Conservation (phyloP, 2,888 invertebrate species). For the Pherbina coryleti region DNA sequence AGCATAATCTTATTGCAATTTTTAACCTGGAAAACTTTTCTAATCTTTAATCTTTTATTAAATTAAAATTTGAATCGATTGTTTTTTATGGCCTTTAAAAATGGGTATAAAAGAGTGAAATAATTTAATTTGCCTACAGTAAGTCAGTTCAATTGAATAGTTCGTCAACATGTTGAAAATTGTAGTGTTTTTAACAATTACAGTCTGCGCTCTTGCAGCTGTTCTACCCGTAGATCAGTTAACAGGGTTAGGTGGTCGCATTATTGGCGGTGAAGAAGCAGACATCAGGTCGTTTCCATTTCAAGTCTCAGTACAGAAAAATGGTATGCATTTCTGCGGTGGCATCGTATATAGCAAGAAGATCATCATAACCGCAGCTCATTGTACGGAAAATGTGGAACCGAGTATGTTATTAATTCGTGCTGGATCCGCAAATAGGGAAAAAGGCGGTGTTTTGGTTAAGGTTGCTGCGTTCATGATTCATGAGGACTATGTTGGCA, state of each 20-base stretch:
- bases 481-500: constrained; percentile 71
- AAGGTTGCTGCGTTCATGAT: constrained; percentile 52
- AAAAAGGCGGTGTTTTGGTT: constrained; percentile 54
- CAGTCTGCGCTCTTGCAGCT: constrained; percentile 35
- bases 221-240: constrained; percentile 46
- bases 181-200: background rate
- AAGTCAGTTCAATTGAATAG: background rate
- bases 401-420: constrained; percentile 64
- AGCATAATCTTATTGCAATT: no score
- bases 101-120: background rate
- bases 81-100: background rate
- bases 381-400: constrained; percentile 68
- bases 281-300: constrained; percentile 58
- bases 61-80: no score
- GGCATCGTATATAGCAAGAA: constrained; percentile 71
- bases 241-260: constrained; percentile 61
- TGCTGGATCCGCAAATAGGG: constrained; percentile 71
- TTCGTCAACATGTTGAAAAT: constrained; percentile 42
- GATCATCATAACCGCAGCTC: constrained; percentile 73
- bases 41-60: no score
- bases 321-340: constrained; percentile 72
- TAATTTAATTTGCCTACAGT: background rate
- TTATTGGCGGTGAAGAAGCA: constrained; percentile 59
- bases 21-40: no score
- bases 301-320: constrained; percentile 58